Base-by-base conservation (phyloP, 2,888 invertebrate genomes). In the Camptogramma bilineatum region DNA sequence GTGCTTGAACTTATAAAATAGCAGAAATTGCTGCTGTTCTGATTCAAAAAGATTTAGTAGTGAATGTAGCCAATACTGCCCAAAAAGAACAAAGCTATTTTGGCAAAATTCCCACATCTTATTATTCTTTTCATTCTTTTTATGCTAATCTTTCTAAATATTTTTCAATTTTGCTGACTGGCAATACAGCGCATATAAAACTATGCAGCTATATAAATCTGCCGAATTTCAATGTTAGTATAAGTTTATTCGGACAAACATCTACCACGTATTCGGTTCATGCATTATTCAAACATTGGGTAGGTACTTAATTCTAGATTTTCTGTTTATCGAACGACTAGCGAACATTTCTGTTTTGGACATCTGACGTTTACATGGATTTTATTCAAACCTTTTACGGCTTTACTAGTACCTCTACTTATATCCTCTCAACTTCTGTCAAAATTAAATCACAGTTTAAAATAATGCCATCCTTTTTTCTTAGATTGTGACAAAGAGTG, bases 271-370 rank as follows among this genome's bases (percentile, higher is more conserved):
- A 54, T 39, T 31, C n/a, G 13, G 48, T 21, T 53, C 39, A 10
- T 61, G 61, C 48, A 61, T 61, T 61, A 61, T 61, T 61, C 61
- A 61, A 39, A 52, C 46, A 9, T 4, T n/a, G n/a, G n/a, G n/a
- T n/a, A n/a, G n/a, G 10, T 31, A 9, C 16, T n/a, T 34, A 56
- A 48, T 48, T 48, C 34, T 10, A 10, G 48, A 39, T 56, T 50
- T 13, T 31, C 13, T 13, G 9, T 31, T 34, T 13, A 52, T 52
- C 34, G 17, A 52, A 18, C 5, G 10, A 47, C 46, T 19, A 19
- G 10, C 13, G 34, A 13, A 13, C 13, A 1, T 13, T 13, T 8
- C 31, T 39, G 13, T 10, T 39, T 39, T 13, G 13, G 34, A 13
- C 34, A 1, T 13, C 10, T 39, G 34, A 34, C 13, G 13, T 8